A percentile compares a stretch with the other conserved stretches of the same genome.
These are phyloP conservation scores for Rhipidura dahli DNA, from an alignment of 2,113 vertebrate genomes.

Conservation along the genomic window DNA sequence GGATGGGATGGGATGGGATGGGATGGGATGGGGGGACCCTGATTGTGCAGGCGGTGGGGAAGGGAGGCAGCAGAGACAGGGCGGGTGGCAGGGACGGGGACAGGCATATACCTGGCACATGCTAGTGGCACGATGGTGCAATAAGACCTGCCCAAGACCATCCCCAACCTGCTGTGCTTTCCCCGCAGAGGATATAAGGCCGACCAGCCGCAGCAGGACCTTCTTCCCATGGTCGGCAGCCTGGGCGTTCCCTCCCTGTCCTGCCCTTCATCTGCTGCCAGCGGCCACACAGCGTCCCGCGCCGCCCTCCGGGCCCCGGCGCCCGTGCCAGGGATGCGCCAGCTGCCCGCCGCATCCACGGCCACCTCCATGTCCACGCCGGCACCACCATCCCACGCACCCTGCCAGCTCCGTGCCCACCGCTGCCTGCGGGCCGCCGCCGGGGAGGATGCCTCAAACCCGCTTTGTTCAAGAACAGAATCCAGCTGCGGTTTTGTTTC, in stretches of 20 bases:
- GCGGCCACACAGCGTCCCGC: background rate
- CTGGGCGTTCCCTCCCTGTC: conserved; percentile 32
- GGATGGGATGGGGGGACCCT: no score
- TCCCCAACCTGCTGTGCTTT: background rate
- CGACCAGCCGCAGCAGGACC: conserved; percentile 26
- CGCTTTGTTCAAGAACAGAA: background rate
- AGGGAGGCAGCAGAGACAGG: background rate
- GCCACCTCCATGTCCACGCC: conserved; percentile 28
- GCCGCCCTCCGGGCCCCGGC: conserved; percentile 2
- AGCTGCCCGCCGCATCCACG: background rate
- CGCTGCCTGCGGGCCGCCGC: background rate
- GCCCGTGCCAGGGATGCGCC: background rate
- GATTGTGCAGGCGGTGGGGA: background rate
- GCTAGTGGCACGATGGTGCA: background rate
- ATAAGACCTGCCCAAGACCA: background rate
- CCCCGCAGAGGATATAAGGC: conserved; percentile 66
- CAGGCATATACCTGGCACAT: background rate
- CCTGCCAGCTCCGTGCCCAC: conserved; percentile 31
- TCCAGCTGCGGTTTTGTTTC: conserved; percentile 18
- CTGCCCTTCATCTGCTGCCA: conserved; percentile 45
- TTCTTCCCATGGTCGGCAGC: conserved; percentile 32
- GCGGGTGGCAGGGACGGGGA: background rate
- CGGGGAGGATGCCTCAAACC: background rate
- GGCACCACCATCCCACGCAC: conserved; percentile 18
- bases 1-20: background rate